These are phyloP conservation scores for Cryptocheilus praepositus DNA, from an alignment of 2,888 invertebrate genomes.

Conservation along the genomic window DNA sequence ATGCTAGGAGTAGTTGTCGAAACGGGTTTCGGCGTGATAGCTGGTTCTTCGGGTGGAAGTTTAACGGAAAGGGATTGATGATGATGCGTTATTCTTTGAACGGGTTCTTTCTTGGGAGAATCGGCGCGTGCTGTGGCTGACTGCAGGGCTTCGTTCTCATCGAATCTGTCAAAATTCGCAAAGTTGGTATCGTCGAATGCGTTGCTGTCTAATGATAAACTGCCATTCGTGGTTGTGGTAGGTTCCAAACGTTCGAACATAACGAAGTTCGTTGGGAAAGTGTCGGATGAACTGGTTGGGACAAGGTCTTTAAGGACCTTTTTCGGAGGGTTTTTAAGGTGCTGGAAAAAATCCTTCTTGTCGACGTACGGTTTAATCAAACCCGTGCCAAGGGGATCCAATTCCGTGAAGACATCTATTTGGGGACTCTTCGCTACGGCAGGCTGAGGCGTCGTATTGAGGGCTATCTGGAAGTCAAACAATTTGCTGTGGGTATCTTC, in stretches of 20 bases:
- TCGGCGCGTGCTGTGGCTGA: constrained; percentile 76
- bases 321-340: constrained; percentile 95
- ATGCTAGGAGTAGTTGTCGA: neutral
- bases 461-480: constrained; percentile 21
- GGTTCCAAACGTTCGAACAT: constrained; percentile 59
- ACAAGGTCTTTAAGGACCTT: constrained; percentile 93
- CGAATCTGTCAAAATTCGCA: constrained; percentile 68
- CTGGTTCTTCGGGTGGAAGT: constrained; percentile 81
- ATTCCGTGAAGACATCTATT: constrained; percentile 92
- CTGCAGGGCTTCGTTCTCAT: constrained; percentile 62
- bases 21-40: constrained; percentile 30
- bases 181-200: constrained; percentile 78
- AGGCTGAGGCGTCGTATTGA: constrained; percentile 45
- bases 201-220: constrained; percentile 78
- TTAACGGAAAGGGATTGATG: constrained; percentile 82
- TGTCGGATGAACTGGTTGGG: constrained; percentile 65
- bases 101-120: constrained; percentile 67
- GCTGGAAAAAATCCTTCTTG: constrained; percentile 97
- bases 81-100: constrained; percentile 60
- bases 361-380: constrained; percentile 94
- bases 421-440: constrained; percentile 66
- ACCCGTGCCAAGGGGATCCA: constrained; percentile 95
- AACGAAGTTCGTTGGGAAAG: constrained; percentile 68
- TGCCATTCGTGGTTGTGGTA: constrained; percentile 51
- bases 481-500: too few relatives aligned